Evolutionary conservation across 2,888 invertebrate genomes (phyloP), one percentile per base, ranked within the genome.

Genomic region (Temnothorax ravouxi): DNA sequence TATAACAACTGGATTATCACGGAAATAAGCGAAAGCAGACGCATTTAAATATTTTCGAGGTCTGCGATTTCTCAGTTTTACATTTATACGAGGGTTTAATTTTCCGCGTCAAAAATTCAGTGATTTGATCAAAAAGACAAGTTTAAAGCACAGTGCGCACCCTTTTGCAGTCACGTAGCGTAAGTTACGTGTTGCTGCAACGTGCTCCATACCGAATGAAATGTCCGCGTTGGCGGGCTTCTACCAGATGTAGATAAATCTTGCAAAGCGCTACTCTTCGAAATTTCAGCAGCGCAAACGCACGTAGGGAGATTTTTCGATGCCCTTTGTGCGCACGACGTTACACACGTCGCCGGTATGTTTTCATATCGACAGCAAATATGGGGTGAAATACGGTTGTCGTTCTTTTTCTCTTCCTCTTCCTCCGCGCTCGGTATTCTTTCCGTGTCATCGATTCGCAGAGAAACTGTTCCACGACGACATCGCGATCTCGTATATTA

Each of bases 81-180:
- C 44, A 44, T 5, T 52, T 54, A 38, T 3, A 54, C 18, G 29
- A 5, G n/a, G 18, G 79, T 81, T 83, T 83, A 80, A 88, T 87
- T 87, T 85, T 69, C 79, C 52, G 76, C 62, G 81, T 88, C 56
- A 83, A 88, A 88, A 88, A 87, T 81, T 85, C 76, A 81, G 74
- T 79, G 75, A 83, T 74, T 86, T 80, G 64, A 62, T 54, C 34
- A 44, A 18, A 15, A 54, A 54, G 59, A 62, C 13, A 52, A 79
- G 79, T 79, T 85, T 83, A 29, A 83, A 74, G 79, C 64, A 34
- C 18, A 47, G 41, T 69, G 29, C 74, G 29, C 74, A 13, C 25
- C n/a, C 52, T 61, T 74, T 67, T 34, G 41, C 61, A 64, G 61
- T 62, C 74, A 75, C 52, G 77, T 52, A 56, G 34, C 50, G 50